phyloP scores from a whole-genome alignment of 2,888 invertebrate genomes.

The Folsomia candida region DNA sequence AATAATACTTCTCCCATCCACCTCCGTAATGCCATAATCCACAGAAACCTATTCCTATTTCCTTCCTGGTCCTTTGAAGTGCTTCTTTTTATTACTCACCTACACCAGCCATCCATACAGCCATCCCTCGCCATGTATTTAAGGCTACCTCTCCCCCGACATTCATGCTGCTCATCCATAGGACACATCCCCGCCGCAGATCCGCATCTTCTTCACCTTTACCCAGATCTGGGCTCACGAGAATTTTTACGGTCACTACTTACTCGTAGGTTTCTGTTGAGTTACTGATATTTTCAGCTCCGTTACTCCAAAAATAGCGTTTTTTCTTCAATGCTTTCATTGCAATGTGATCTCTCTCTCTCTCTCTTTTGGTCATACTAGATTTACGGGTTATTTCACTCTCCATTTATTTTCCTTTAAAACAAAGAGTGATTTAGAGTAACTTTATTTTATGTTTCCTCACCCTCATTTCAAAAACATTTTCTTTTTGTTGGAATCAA shows the following conservation, averaged over 20 bases:
- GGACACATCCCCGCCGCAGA: neutral
- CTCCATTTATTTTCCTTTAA: no score
- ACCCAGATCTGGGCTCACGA: neutral
- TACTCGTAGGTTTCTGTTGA: no score
- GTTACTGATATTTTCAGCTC: neutral
- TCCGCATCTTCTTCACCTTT: neutral
- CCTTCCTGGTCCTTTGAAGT: slow-evolving; percentile 18
- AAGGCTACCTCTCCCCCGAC: neutral
- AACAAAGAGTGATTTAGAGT: no score
- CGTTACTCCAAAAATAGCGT: no score
- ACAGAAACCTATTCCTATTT: slow-evolving; percentile 17
- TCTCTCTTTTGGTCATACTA: neutral
- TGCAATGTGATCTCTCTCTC: neutral
- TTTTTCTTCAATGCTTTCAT: neutral
- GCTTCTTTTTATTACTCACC: slow-evolving; percentile 25
- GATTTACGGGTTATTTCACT: neutral
- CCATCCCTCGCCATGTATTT: neutral
- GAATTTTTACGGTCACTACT: neutral
- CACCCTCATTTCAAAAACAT: no score
- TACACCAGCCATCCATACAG: slow-evolving; percentile 4
- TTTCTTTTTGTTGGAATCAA: no score
- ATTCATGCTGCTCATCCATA: no score
- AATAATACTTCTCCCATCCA: slow-evolving; percentile 27
- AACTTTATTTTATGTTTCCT: no score
- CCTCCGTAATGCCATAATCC: slow-evolving; percentile 26